A percentile compares a stretch with the other conserved stretches of the same genome.
These are phyloP conservation scores for Pygoscelis adeliae DNA, from an alignment of 2,113 vertebrate species.

Conservation along the genomic window DNA sequence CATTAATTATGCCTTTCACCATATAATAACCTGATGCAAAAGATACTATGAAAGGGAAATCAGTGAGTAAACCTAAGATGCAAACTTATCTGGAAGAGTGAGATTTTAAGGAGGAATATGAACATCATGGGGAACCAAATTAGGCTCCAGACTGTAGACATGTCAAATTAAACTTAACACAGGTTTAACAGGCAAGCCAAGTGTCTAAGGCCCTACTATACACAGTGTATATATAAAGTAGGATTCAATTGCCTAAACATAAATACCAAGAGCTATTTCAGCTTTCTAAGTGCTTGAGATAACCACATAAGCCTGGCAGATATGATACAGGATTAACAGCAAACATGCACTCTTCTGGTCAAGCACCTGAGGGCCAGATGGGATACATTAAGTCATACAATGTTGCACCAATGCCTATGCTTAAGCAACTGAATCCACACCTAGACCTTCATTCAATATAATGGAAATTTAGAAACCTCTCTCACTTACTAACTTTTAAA, in stretches of 20 bases:
- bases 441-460: accelerated
- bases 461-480: not conserved
- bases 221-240: not conserved
- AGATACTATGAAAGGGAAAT: not conserved
- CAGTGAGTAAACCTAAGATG: not conserved
- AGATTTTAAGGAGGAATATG: not conserved
- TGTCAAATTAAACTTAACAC: not conserved
- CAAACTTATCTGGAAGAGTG: not conserved
- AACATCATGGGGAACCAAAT: not conserved
- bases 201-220: not conserved
- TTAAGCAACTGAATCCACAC: not conserved
- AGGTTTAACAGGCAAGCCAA: not conserved
- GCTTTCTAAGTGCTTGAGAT: not conserved
- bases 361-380: accelerated
- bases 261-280: not conserved
- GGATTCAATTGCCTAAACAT: not conserved
- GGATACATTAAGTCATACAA: not conserved
- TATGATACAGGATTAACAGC: not conserved
- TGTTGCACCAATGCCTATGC: not conserved
- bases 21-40: not conserved
- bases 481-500: not conserved
- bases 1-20: not conserved
- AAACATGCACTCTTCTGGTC: not conserved
- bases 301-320: not conserved
- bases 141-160: not conserved